Conservation (phyloP, 2,113 vertebrate genomes). For the Oophaga pumilio region DNA sequence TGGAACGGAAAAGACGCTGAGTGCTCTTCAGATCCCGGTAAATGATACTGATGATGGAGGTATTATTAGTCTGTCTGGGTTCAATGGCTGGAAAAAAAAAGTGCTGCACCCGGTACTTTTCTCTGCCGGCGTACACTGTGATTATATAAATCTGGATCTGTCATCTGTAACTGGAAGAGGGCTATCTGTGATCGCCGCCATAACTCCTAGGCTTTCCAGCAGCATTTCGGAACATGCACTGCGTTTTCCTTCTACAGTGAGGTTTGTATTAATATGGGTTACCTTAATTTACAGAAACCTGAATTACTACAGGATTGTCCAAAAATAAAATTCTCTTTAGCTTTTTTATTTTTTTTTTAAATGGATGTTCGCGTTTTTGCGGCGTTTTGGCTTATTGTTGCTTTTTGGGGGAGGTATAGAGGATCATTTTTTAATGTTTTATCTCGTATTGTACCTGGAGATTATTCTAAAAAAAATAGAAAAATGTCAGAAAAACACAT, state of each 20-base stretch:
- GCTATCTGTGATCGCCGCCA: not conserved
- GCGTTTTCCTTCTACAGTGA: not conserved
- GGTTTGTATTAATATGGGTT: not conserved
- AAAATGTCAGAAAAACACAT: too few species aligned
- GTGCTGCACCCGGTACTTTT: not conserved
- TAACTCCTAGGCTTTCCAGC: not conserved
- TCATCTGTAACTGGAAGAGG: not conserved
- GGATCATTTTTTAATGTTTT: too few species aligned
- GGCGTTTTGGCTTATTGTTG: too few species aligned
- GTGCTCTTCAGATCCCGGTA: not conserved
- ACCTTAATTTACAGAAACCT: not conserved
- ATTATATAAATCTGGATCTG: slow-evolving; percentile 21
- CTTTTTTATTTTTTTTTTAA: too few species aligned
- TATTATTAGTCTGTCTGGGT: slow-evolving; percentile 29
- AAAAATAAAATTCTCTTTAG: too few species aligned
- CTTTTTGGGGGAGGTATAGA: too few species aligned
- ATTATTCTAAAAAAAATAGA: too few species aligned
- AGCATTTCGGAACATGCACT: not conserved
- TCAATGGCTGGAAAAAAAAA: not conserved
- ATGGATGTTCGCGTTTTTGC: too few species aligned
- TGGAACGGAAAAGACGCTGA: not conserved
- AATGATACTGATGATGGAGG: slow-evolving; percentile 3
- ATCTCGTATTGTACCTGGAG: too few species aligned
- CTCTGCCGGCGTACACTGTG: slow-evolving; percentile 1
- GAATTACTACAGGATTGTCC: too few species aligned